A percentile compares a stretch with the other conserved stretches of the same genome.
These are phyloP conservation scores for Mesoclemmys tuberculata DNA, from an alignment of 2,113 vertebrate species.

Conservation along the genomic window DNA sequence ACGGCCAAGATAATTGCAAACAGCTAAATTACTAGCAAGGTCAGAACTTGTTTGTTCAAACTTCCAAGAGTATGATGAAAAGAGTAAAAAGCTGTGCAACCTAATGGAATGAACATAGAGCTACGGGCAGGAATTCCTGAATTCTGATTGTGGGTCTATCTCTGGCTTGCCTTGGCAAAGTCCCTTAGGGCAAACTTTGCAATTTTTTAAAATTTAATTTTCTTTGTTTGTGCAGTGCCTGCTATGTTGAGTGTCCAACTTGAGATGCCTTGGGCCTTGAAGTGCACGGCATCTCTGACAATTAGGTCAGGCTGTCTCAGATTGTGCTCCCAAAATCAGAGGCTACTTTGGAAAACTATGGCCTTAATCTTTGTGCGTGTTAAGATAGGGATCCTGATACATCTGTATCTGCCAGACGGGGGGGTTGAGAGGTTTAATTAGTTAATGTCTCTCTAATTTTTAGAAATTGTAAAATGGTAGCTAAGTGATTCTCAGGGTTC, in stretches of 20 bases:
- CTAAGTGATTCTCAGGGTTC: background rate
- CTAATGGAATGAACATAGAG: background rate
- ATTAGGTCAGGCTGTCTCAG: background rate
- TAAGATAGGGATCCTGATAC: background rate
- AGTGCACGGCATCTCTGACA: background rate
- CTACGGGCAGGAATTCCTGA: background rate
- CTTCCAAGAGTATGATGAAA: background rate
- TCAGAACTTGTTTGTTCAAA: background rate
- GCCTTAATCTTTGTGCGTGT: background rate
- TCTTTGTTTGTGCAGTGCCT: background rate
- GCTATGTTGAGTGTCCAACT: conserved; percentile 19
- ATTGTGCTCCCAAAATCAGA: background rate
- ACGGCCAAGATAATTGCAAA: background rate
- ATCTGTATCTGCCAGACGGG: background rate
- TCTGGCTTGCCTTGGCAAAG: background rate
- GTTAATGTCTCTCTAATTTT: background rate
- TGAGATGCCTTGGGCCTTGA: conserved; percentile 21
- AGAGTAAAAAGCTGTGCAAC: background rate
- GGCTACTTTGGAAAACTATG: background rate
- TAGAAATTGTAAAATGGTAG: background rate
- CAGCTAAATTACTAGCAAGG: background rate
- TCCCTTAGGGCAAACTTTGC: background rate
- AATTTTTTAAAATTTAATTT: background rate
- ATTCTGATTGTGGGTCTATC: background rate
- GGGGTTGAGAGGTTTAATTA: background rate